A percentile compares a stretch with the other conserved stretches of the same genome.
These are phyloP conservation scores for Quadroppia sp. DNA, from an alignment of 2,888 invertebrate genomes.

Conservation along the genomic window DNA sequence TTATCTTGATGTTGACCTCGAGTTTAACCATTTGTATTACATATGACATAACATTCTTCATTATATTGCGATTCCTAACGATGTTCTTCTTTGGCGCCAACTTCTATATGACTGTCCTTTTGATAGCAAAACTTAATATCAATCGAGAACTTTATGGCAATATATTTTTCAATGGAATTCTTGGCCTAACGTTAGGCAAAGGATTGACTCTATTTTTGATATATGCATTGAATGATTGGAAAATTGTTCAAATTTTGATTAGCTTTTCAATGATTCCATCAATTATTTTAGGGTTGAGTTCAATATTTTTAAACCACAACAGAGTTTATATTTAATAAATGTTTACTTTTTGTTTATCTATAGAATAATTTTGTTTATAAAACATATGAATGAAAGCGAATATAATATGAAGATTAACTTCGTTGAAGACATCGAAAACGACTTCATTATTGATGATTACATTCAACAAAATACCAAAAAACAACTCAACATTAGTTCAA, in stretches of 20 bases:
- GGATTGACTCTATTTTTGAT: not conserved
- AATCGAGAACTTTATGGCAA: too few relatives aligned
- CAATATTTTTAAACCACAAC: not conserved
- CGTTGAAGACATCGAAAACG: not conserved
- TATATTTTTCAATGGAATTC: not conserved
- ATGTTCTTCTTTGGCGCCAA: constrained; percentile 3
- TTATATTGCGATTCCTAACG: not conserved
- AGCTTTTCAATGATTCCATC: constrained; percentile 11
- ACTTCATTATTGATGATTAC: not conserved
- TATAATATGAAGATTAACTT: not conserved
- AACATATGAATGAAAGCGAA: not conserved
- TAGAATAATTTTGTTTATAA: not conserved
- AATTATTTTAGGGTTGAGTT: not conserved
- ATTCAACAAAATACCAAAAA: not conserved
- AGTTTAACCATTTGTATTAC: not conserved
- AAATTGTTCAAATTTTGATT: not conserved
- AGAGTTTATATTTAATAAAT: not conserved
- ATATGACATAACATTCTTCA: not conserved
- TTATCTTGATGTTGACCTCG: not conserved
- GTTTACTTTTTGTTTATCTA: not conserved
- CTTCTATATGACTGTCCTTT: not conserved
- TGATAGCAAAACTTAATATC: not conserved
- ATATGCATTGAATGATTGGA: not conserved
- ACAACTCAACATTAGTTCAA: not conserved
- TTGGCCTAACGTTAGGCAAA: not conserved